Conservation (phyloP, 2,113 vertebrate genomes). For the Dipodomys spectabilis region DNA sequence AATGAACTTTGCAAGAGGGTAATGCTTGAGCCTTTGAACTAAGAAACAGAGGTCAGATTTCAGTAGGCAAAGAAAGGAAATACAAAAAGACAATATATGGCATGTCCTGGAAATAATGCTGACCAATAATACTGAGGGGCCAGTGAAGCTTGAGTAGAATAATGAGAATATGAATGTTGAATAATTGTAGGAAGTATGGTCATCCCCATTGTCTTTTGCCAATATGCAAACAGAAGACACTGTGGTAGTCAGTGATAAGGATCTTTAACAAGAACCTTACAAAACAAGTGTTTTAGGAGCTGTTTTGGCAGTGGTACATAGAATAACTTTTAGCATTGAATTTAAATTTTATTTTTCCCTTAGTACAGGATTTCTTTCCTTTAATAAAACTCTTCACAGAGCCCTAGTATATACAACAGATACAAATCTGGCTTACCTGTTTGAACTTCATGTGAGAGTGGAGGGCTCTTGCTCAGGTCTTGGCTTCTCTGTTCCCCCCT, state of each 20-base stretch:
- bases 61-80: conserved; percentile 49
- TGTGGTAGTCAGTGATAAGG: conserved; percentile 6
- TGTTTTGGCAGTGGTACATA: conserved; percentile 4
- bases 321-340: conserved; percentile 32
- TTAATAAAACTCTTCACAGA: conserved; percentile 42
- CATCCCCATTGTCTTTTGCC: not conserved
- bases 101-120: conserved; percentile 57
- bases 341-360: conserved; percentile 35
- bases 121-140: not conserved
- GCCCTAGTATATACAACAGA: conserved; percentile 11
- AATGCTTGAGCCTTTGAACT: not conserved
- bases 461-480: not conserved
- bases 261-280: conserved; percentile 49
- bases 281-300: conserved; percentile 53
- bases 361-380: not conserved
- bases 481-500: conserved; percentile 1
- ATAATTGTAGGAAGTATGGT: conserved; percentile 58
- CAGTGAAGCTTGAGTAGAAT: conserved; percentile 29
- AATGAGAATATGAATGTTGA: conserved; percentile 53
- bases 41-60: conserved; percentile 53
- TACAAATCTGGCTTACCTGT: conserved; percentile 17
- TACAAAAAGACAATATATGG: not conserved
- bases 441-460: not conserved
- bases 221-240: conserved; percentile 22
- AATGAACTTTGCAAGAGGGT: conserved; percentile 35